These are phyloP conservation scores for Thamnaconus septentrionalis DNA, from an alignment of 2,113 vertebrate genomes.

Conservation along the genomic window DNA sequence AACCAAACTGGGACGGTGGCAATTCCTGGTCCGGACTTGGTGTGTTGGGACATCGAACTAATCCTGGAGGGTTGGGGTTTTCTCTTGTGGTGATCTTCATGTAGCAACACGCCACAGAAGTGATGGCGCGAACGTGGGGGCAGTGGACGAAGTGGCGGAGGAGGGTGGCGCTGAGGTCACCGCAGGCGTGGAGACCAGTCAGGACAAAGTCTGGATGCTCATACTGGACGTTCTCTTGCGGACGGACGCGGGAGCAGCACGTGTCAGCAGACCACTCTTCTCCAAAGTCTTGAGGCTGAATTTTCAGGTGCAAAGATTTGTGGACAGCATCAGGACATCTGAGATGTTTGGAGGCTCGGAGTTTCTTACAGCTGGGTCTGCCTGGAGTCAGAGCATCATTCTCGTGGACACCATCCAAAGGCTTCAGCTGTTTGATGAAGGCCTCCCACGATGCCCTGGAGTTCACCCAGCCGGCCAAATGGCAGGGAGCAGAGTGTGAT, in stretches of 20 bases:
- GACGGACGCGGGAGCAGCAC: not conserved
- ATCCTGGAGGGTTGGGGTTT: slow-evolving; percentile 47
- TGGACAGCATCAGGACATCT: slow-evolving; percentile 17
- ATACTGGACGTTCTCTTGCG: not conserved
- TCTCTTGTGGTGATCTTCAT: slow-evolving; percentile 87
- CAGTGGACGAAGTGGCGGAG: slow-evolving; percentile 84
- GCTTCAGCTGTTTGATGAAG: slow-evolving; percentile 75
- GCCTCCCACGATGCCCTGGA: slow-evolving; percentile 77
- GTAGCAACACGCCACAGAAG: slow-evolving; percentile 90
- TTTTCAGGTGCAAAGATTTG: not conserved
- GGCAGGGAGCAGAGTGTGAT: slow-evolving; percentile 62
- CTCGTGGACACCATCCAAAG: not conserved
- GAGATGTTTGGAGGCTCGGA: not conserved
- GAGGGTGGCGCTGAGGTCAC: slow-evolving; percentile 88
- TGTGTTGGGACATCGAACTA: slow-evolving; percentile 14
- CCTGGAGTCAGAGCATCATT: slow-evolving; percentile 1
- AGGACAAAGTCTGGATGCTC: slow-evolving; percentile 71
- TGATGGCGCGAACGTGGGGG: slow-evolving; percentile 79
- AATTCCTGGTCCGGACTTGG: not conserved
- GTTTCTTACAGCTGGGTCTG: slow-evolving; percentile 58
- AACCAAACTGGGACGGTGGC: slow-evolving; percentile 61
- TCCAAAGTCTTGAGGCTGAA: not conserved
- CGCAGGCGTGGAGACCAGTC: slow-evolving; percentile 90
- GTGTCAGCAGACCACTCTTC: not conserved
- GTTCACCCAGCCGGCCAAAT: slow-evolving; percentile 81